Percentiles rank a stretch among this genome's conserved stretches.
Evolutionary conservation across 2,888 invertebrate species (phyloP).

Genomic region (Acanthococcus lagerstroemiae): DNA sequence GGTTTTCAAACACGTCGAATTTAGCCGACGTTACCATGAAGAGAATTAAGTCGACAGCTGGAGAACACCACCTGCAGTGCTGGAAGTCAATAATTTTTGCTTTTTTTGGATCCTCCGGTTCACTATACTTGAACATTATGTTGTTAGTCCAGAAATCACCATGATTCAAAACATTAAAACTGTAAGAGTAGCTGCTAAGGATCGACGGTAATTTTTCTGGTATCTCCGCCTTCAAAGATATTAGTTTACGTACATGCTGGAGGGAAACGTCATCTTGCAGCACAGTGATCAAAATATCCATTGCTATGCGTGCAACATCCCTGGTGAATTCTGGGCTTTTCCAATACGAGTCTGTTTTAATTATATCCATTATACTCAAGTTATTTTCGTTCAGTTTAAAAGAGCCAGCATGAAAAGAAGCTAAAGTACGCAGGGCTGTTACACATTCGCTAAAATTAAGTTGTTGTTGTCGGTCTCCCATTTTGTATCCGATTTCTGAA

Average conservation of each 20-base stretch:
- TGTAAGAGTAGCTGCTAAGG: no score
- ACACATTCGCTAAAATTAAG: not conserved
- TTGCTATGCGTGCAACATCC: no score
- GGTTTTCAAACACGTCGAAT: constrained; percentile 1
- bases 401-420: not conserved
- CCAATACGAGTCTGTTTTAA: no score
- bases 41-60: not conserved
- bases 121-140: not conserved
- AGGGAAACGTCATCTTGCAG: no score
- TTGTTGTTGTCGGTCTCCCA: not conserved
- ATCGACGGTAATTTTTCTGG: no score
- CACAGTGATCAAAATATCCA: no score
- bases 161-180: not conserved
- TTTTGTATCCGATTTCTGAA: not conserved
- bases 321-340: no score
- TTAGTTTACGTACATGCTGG: no score
- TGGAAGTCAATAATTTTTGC: constrained; percentile 1
- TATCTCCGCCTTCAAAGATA: no score
- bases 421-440: not conserved
- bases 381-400: no score
- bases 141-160: not conserved
- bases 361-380: no score
- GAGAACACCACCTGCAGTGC: not conserved
- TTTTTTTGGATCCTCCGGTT: not conserved
- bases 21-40: not conserved